These are phyloP conservation scores for Leptopilina boulardi DNA, from an alignment of 1,140 invertebrate genomes.

Conservation along the genomic window DNA sequence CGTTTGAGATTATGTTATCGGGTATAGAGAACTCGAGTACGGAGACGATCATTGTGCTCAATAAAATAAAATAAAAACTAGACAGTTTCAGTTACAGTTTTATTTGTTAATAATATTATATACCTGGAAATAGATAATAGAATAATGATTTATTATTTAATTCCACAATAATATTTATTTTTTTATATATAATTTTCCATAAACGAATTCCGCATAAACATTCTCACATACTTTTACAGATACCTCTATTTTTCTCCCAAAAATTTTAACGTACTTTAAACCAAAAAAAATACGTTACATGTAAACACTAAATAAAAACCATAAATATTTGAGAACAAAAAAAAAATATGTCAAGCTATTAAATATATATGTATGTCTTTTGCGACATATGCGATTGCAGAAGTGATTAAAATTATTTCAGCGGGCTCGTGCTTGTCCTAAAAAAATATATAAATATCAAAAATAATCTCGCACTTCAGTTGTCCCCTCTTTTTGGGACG, in stretches of 20 bases:
- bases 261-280: no score
- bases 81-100: neutral
- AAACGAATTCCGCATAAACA: no score
- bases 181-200: no score
- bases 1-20: constrained; percentile 43
- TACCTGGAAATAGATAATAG: neutral
- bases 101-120: neutral
- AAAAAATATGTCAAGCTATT: neutral
- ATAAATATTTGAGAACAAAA: constrained; percentile 15
- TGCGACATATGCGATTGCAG: constrained; percentile 4
- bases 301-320: neutral
- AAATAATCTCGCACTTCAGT: neutral
- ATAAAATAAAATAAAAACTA: neutral
- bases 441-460: constrained; percentile 1
- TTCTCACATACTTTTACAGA: no score
- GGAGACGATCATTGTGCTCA: neutral
- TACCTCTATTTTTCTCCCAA: no score
- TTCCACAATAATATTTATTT: no score
- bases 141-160: no score
- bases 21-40: neutral
- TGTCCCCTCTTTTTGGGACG: neutral
- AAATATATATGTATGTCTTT: neutral
- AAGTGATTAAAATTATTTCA: neutral
- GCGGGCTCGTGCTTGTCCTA: neutral
- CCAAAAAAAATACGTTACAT: neutral